A percentile compares a stretch with the other conserved stretches of the same genome.
These are phyloP conservation scores for Eristalis intricaria DNA, from an alignment of 2,888 invertebrate genomes.

Conservation along the genomic window DNA sequence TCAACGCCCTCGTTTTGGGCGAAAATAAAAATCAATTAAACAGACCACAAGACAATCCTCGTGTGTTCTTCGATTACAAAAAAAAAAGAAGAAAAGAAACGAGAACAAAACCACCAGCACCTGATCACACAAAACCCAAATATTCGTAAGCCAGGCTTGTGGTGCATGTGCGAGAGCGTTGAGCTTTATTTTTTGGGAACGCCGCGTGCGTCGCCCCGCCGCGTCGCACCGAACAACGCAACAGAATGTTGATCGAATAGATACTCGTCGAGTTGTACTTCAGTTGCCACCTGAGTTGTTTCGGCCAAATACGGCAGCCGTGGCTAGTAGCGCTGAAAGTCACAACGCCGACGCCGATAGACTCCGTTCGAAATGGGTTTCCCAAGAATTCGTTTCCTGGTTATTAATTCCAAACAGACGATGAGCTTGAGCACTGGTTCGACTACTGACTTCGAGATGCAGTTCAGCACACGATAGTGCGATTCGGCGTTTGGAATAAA, in stretches of 20 bases:
- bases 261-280: conserved; percentile 5
- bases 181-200: not conserved
- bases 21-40: conserved; percentile 26
- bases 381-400: conserved; percentile 22
- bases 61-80: not conserved
- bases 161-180: not conserved
- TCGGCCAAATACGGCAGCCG: not conserved
- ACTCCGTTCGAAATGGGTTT: not conserved
- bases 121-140: conserved; percentile 22
- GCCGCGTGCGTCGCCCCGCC: no score
- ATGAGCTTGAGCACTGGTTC: conserved; percentile 6
- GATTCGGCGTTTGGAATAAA: conserved; percentile 19
- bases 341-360: not conserved
- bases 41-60: conserved; percentile 7
- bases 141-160: not conserved
- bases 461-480: not conserved
- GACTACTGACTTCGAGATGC: not conserved
- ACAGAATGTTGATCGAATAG: conserved; percentile 16
- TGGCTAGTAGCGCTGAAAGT: not conserved
- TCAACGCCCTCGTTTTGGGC: not conserved
- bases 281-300: conserved; percentile 26
- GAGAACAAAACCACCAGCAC: conserved; percentile 14
- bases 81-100: conserved; percentile 7
- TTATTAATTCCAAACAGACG: conserved; percentile 15
- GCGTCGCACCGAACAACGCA: not conserved